Evolutionary conservation across 2,888 invertebrate genomes (phyloP).

Genomic region (Busseola fusca): DNA sequence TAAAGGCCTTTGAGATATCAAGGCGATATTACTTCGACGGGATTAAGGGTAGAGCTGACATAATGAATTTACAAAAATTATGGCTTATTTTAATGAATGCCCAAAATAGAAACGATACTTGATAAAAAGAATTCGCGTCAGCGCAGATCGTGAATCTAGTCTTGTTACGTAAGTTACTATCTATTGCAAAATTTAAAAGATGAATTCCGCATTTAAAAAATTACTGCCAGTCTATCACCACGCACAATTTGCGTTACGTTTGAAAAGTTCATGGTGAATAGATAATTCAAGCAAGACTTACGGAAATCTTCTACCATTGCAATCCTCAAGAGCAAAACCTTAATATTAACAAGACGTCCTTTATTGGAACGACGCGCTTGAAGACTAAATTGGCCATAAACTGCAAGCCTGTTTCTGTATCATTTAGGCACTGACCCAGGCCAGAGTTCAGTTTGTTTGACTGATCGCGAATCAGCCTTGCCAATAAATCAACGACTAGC

Average conservation of each 20-base stretch:
- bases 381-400: slow-evolving; percentile 33
- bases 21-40: neutral
- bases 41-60: neutral
- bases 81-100: slow-evolving; percentile 15
- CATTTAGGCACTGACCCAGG: slow-evolving; percentile 24
- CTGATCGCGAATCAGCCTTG: slow-evolving; percentile 17
- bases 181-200: neutral
- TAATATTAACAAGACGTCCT: slow-evolving; percentile 14
- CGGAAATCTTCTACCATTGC: neutral
- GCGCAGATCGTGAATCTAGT: neutral
- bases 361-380: slow-evolving; percentile 8
- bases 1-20: neutral
- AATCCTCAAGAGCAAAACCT: neutral
- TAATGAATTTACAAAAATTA: neutral
- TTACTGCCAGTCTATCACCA: neutral
- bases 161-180: neutral
- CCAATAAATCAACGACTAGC: slow-evolving; percentile 23
- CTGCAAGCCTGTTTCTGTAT: slow-evolving; percentile 19
- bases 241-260: neutral
- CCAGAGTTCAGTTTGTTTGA: slow-evolving; percentile 39
- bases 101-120: neutral
- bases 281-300: slow-evolving; percentile 14
- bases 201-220: neutral
- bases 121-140: neutral
- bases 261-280: neutral